A percentile compares a stretch with the other conserved stretches of the same genome.
Conservation (phyloP, 1,140 invertebrate species). For the Linepithema humile region DNA sequence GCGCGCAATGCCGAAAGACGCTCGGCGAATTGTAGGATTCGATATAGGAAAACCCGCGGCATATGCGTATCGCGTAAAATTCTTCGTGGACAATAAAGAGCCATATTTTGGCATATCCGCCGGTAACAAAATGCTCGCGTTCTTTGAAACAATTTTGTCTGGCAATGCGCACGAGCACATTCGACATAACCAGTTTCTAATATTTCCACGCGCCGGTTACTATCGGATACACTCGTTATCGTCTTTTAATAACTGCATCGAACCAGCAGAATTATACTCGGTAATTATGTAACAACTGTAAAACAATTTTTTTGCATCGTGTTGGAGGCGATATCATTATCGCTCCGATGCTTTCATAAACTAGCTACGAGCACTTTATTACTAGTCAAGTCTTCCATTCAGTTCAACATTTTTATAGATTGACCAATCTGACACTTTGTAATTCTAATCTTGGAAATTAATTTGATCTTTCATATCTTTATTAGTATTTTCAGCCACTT, state of each 20-base stretch:
- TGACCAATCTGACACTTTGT: neutral
- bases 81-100: no score
- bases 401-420: neutral
- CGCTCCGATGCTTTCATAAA: conserved; percentile 33
- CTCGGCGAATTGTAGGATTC: conserved; percentile 4
- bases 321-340: conserved; percentile 34
- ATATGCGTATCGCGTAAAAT: neutral
- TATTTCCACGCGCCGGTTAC: conserved; percentile 33
- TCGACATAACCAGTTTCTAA: conserved; percentile 27
- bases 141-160: neutral
- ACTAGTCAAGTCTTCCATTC: neutral
- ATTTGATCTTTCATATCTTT: neutral
- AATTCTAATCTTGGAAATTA: neutral
- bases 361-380: neutral
- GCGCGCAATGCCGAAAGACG: neutral
- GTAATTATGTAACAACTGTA: conserved; percentile 44
- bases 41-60: neutral
- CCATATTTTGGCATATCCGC: no score
- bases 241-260: conserved; percentile 26
- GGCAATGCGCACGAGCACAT: neutral
- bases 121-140: neutral
- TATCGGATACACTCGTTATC: conserved; percentile 40
- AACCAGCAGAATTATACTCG: neutral
- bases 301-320: conserved; percentile 24
- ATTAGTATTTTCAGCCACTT: neutral